These are phyloP conservation scores for Phaetusa simplex DNA, from an alignment of 2,113 vertebrate genomes.

Conservation along the genomic window DNA sequence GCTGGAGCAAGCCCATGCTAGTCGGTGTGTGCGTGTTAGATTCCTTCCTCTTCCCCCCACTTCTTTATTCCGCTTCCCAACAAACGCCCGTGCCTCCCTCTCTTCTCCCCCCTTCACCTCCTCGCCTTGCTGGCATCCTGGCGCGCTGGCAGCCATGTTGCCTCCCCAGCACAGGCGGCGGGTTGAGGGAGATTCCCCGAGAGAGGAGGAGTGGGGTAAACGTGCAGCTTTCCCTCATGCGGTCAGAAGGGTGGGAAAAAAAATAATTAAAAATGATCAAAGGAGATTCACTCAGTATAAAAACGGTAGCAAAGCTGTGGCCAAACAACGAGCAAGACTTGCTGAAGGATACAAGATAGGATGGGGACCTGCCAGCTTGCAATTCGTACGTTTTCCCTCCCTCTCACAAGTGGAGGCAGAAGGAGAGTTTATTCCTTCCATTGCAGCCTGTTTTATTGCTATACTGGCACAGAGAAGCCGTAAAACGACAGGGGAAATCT, in stretches of 20 bases:
- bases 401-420: background rate
- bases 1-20: slow-evolving; percentile 32
- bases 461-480: background rate
- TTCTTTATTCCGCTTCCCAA: background rate
- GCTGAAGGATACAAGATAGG: background rate
- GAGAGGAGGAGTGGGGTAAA: background rate
- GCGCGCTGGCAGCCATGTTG: background rate
- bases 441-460: background rate
- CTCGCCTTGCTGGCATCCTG: background rate
- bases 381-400: background rate
- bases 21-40: background rate
- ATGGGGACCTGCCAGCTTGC: background rate
- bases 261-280: background rate
- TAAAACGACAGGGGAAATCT: slow-evolving; percentile 13
- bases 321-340: background rate
- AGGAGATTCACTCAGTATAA: background rate
- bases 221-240: background rate
- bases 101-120: background rate
- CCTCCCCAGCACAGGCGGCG: accelerated
- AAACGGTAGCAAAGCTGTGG: background rate
- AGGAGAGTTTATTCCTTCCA: background rate
- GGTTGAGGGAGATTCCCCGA: background rate
- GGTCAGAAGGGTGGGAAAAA: background rate
- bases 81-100: background rate
- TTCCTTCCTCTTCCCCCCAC: background rate